phyloP scores from a whole-genome alignment of 2,888 invertebrate genomes.

The Idaea straminata region DNA sequence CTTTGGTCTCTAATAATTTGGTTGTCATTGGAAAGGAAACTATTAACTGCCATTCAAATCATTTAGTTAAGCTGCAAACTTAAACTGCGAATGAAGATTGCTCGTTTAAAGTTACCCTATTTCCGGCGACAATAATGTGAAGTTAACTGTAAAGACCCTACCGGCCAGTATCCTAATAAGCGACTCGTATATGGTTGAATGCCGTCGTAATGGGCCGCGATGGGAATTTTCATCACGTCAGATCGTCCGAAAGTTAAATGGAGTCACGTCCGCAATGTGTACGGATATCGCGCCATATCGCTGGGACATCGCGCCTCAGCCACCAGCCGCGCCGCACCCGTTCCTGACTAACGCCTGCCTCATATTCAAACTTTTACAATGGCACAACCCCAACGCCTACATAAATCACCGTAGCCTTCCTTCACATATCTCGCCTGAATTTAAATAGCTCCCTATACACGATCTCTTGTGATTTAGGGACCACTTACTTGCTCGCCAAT shows the following conservation, averaged over 20 bases:
- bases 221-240: slow-evolving; percentile 39
- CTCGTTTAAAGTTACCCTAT: slow-evolving; percentile 27
- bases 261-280: slow-evolving; percentile 43
- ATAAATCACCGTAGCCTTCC: slow-evolving; percentile 69
- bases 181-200: slow-evolving; percentile 30
- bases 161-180: slow-evolving; percentile 32
- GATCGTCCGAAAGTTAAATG: slow-evolving; percentile 44
- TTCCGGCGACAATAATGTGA: slow-evolving; percentile 24
- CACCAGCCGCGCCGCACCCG: slow-evolving; percentile 22
- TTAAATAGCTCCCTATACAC: slow-evolving; percentile 68
- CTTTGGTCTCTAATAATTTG: no score
- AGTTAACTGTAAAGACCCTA: slow-evolving; percentile 31
- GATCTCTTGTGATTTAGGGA: slow-evolving; percentile 63
- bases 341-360: slow-evolving; percentile 38
- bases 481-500: slow-evolving; percentile 45
- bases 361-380: slow-evolving; percentile 73
- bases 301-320: slow-evolving; percentile 24
- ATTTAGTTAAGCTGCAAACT: no score
- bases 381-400: slow-evolving; percentile 51
- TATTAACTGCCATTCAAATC: no score
- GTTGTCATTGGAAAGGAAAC: no score
- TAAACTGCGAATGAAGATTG: slow-evolving; percentile 25
- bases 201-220: slow-evolving; percentile 28
- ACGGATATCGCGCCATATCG: slow-evolving; percentile 25
- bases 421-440: slow-evolving; percentile 70